Evolutionary conservation across 2,797 vertebrate species (phyloP), one percentile per base, ranked within the genome.

Genomic region (Chelmon rostratus): DNA sequence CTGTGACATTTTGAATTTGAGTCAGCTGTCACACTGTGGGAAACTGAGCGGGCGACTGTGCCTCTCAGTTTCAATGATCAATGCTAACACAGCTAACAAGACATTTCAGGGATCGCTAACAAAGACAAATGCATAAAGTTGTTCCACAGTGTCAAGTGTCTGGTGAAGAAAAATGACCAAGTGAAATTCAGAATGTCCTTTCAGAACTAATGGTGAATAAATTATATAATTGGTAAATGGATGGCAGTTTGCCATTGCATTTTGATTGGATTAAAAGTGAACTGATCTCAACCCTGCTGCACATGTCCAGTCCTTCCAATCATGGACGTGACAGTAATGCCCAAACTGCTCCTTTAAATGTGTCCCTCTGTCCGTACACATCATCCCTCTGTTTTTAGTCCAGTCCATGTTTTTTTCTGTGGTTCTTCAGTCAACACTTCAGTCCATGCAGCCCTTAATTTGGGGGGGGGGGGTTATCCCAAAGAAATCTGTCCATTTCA

Each of bases 211-310:
- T 88, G 81, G 83, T 56, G 67, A 90, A 92, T 90, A 89, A 90
- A 88, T 92, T 63, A 88, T 81, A 78, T 73, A 62, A 87, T 72
- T 76, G 78, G 68, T 79, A 78, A 89, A 91, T 82, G 77, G 85
- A 81, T 73, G 81, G 85, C 81, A 82, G 85, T 82, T 76, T 71
- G 76, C 81, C 62, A 81, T 80, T 59, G 74, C 72, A 68, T 65
- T 85, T 80, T 86, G 79, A 91, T 83, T 87, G 68, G 86, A 88
- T 91, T 87, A 84, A 91, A 90, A 84, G 75, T 71, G 37, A 83
- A 90, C 87, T 82, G 23, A 78, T 89, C 82, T 86, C 56, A 74
- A 66, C 44, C 57, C 33, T 61, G 81, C 83, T 58, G 74, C 81
- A 77, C 54, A 52, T 63, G 65, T 87, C 77, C 79, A 64, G 70